Evolutionary conservation across 2,113 vertebrate species (phyloP), one percentile per base, ranked within the genome.

Genomic region (Sterrhoptilus dennistouni): DNA sequence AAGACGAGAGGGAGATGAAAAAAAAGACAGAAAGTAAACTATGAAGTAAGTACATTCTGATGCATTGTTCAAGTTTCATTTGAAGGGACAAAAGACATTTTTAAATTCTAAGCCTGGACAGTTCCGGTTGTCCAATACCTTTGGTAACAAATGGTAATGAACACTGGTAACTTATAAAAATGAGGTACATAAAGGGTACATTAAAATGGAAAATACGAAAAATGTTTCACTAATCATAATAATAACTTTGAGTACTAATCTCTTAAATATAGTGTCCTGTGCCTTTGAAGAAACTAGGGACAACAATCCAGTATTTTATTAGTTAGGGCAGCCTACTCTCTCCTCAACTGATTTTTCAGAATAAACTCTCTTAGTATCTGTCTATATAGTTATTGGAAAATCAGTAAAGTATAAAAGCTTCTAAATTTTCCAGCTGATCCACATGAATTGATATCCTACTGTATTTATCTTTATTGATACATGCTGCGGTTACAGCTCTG

Each of bases 381-480:
- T 63, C 52, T 57, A 35, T 77, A 40, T 23, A 81, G 52, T 66
- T 50, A 9, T 13, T 88, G 38, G 44, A 92, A 90, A 42, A 90
- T 56, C 28, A 75, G 71, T 47, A 80, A 72, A 91, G 35, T 61
- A 50, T 42, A 88, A 44, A 83, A 27, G 20, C 69, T 89, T 93
- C 79, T 52, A 42, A 24, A 18, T 83, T 92, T 93, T 91, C 61
- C 45, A 87, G 20, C 14, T 86, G 57, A 84, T 61, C 61, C 80
- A 93, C n/a, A 61, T 0, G 3, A 57, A 84, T 65, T 78, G 33
- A 17, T 75, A 63, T 64, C 45, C 18, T 70, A 88, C 8, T 56
- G 29, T 93, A 95, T 97, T 98, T 97, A 95, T 96, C 90, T 96
- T 96, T 98, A 97, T 95, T 97, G 95, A 97, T 97, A 96, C 71